Evolutionary conservation across 2,888 invertebrate genomes (phyloP).

Genomic region (Drosophila formosana): DNA sequence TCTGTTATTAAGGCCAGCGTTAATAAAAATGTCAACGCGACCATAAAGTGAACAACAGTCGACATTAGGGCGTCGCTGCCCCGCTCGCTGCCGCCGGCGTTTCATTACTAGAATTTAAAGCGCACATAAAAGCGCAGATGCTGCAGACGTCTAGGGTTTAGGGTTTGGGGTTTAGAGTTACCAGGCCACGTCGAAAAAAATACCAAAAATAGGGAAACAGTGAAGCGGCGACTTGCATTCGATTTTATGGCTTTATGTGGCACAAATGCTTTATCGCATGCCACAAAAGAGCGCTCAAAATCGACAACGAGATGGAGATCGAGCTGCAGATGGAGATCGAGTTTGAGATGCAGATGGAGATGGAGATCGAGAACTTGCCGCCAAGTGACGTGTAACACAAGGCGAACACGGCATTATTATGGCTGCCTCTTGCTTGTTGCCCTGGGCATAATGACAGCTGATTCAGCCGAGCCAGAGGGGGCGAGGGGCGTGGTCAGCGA

Average conservation of each 20-base stretch:
- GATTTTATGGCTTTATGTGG: constrained; percentile 49
- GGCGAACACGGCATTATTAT: constrained; percentile 69
- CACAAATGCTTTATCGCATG: constrained; percentile 53
- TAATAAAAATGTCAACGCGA: constrained; percentile 80
- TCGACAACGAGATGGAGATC: constrained; percentile 6
- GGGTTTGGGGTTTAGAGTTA: constrained; percentile 26
- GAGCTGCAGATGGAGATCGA: not conserved
- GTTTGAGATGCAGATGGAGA: not conserved
- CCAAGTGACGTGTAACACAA: constrained; percentile 64
- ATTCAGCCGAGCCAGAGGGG: constrained; percentile 14
- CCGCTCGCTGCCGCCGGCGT: constrained; percentile 20
- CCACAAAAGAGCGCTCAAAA: constrained; percentile 11
- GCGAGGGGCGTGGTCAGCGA: constrained; percentile 41
- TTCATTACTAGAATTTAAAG: constrained; percentile 67
- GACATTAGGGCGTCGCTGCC: constrained; percentile 65
- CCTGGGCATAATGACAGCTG: constrained; percentile 51
- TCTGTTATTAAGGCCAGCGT: constrained; percentile 62
- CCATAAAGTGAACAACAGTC: constrained; percentile 68
- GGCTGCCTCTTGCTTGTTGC: constrained; percentile 53
- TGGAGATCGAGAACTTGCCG: not conserved
- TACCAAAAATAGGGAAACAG: not conserved
- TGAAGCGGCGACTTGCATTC: constrained; percentile 1
- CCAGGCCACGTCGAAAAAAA: constrained; percentile 10
- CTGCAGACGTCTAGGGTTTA: constrained; percentile 11
- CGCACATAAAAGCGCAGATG: constrained; percentile 64